Base-by-base conservation (phyloP, 2,113 vertebrate genomes). In the Axis porcinus region DNA sequence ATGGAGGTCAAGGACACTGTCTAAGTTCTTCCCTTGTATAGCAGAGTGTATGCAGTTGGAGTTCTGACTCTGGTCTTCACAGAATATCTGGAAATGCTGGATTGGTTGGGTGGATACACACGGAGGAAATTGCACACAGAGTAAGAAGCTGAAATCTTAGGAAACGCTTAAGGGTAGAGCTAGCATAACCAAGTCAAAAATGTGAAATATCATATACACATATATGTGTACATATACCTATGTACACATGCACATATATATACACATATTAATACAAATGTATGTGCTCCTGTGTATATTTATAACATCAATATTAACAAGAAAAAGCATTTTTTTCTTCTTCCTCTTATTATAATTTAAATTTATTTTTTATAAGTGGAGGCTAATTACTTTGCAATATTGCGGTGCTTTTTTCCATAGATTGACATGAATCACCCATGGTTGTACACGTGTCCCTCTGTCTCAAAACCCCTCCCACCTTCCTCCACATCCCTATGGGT, bases 401-500 rank as follows among this genome's bases (percentile, higher is more conserved):
- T 10, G 4, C 8, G 7, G 64, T 10, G 33, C 64, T 10, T 67
- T 45, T 67, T 67, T 16, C 16, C 64, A 19, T 2, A 10, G 8
- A n/a, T 19, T 67, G 33, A 36, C 33, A 67, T n/a, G 64, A 10
- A 33, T 67, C 64, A 67, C 7, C 64, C n/a, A n/a, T 0, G 0
- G 15, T 4, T n/a, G 4, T 67, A 19, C 64, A 67, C 0, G 1
- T 67, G 17, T 19, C 8, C 33, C 2, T 1, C 33, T 67, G 33
- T 17, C 64, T 17, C 33, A n/a, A 67, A 9, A 16, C 7, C 43
- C 3, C 33, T 19, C 33, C 62, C 7, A 2, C 16, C 8, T 5
- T 67, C 33, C 33, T n/a, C 16, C 16, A n/a, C 33, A 67, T n/a
- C 16, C 62, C 16, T 67, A 16, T n/a, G 62, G 62, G 62, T 67